Evolutionary conservation across 2,888 invertebrate species (phyloP), one percentile per base, ranked within the genome.

Genomic region (Torymus tubicola): DNA sequence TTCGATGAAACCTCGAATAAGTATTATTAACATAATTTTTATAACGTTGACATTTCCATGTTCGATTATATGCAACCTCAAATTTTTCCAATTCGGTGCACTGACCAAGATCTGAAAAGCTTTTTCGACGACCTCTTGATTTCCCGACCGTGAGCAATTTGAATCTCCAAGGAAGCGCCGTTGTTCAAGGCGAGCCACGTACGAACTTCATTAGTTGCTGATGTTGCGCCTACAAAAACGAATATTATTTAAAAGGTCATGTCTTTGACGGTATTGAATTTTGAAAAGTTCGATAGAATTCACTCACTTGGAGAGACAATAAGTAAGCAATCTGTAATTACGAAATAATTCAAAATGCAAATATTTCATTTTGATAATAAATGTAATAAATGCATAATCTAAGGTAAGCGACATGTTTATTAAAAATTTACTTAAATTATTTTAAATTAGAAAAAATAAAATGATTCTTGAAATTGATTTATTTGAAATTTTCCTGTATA

Each of bases 21-120:
- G 18, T 5, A 5, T 31, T 31, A 31, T 31, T 31, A 31, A 31
- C 31, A 31, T 31, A 4, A 31, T 31, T 31, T 57, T 57, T 57
- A 57, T 61, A 21, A 21, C 24, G 24, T 13, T 61, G 18, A n/a
- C 67, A 81, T 55, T 31, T 5, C 31, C 31, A 31, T 31, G 31
- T 31, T 31, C 31, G 31, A 31, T 31, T 31, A 31, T 31, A 31
- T 31, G 31, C 31, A 31, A 14, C 83, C 65, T 87, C 84, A 91
- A 82, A 91, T 89, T 84, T 91, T 91, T 18, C 91, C 91, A 82
- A 91, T 91, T 24, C 90, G 86, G 84, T 91, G 91, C 13, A 91
- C 91, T 0, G 91, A 91, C 91, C 91, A 91, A 71, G 91, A 91
- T 78, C 91, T 88, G 74, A 91, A 91, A 18, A 91, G 84, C 80